phyloP scores from a whole-genome alignment of 2,888 invertebrate genomes.

The Crossocerus cetratus region DNA sequence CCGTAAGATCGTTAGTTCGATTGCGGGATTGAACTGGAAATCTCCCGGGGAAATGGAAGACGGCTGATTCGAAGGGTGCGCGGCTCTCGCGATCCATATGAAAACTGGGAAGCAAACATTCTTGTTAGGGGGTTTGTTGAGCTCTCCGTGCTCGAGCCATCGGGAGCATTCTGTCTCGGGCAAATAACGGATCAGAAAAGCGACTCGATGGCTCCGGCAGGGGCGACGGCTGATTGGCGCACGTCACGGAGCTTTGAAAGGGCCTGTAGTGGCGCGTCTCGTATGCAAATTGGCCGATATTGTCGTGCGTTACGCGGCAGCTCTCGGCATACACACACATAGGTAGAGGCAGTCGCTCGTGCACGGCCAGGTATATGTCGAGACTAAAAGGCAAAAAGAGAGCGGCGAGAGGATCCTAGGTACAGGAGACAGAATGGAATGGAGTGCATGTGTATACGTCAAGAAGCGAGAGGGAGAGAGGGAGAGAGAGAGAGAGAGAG shows the following conservation, averaged over 20 bases:
- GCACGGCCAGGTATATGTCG: constrained; percentile 57
- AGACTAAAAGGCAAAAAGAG: constrained; percentile 58
- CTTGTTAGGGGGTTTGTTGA: background rate
- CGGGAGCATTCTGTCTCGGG: background rate
- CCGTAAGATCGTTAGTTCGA: background rate
- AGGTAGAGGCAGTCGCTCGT: constrained; percentile 31
- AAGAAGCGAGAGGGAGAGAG: constrained; percentile 7
- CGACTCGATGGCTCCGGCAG: constrained; percentile 18
- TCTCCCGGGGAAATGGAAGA: background rate
- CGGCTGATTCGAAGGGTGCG: background rate
- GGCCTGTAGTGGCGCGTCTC: constrained; percentile 58
- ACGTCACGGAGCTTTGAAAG: constrained; percentile 46
- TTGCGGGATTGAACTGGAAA: background rate
- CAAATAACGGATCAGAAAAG: constrained; percentile 5
- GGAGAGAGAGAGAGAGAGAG: constrained; percentile 1
- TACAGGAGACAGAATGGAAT: constrained; percentile 1
- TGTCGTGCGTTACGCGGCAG: constrained; percentile 67
- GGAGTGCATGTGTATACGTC: background rate
- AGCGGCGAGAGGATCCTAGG: constrained; percentile 27
- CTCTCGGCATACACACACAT: constrained; percentile 39
- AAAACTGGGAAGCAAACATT: background rate
- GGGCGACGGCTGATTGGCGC: constrained; percentile 32
- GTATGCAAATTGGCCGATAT: constrained; percentile 72
- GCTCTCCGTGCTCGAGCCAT: background rate
- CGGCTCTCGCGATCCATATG: background rate